Evolutionary conservation across 2,888 invertebrate genomes (phyloP).

Genomic region (Callimorpha dominula): DNA sequence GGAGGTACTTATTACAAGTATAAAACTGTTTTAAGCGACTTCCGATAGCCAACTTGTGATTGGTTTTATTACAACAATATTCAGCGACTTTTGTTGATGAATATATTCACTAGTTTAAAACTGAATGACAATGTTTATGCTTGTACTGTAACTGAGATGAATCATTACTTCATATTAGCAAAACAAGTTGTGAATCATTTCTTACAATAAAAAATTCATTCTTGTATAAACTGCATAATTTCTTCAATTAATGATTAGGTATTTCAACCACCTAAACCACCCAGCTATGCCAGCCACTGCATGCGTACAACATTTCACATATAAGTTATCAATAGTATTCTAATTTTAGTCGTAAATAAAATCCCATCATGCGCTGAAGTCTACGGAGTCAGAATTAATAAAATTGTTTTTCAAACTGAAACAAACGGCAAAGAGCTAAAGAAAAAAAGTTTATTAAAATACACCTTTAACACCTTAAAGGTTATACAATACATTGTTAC

Average conservation of each 20-base stretch:
- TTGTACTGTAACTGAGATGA: background rate
- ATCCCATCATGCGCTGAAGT: background rate
- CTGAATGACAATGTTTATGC: background rate
- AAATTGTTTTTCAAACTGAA: background rate
- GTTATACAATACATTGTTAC: conserved; percentile 11
- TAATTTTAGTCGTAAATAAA: background rate
- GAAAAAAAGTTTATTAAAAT: too few species aligned
- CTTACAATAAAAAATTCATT: background rate
- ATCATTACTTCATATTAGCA: background rate
- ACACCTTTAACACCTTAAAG: too few species aligned
- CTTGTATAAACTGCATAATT: background rate
- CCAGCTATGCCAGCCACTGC: background rate
- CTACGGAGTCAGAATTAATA: background rate
- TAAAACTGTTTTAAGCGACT: too few species aligned
- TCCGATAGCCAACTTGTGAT: too few species aligned
- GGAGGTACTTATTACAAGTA: too few species aligned
- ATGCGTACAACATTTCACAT: background rate
- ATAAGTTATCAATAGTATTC: background rate
- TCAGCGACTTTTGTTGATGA: background rate
- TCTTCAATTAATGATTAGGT: background rate
- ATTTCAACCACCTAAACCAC: background rate
- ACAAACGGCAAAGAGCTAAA: background rate
- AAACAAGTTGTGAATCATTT: conserved; percentile 7
- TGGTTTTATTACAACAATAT: background rate
- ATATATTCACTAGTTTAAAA: background rate